Evolutionary conservation across 1,140 invertebrate species (phyloP), one percentile per base, ranked within the genome.

Genomic region (Popillia japonica): DNA sequence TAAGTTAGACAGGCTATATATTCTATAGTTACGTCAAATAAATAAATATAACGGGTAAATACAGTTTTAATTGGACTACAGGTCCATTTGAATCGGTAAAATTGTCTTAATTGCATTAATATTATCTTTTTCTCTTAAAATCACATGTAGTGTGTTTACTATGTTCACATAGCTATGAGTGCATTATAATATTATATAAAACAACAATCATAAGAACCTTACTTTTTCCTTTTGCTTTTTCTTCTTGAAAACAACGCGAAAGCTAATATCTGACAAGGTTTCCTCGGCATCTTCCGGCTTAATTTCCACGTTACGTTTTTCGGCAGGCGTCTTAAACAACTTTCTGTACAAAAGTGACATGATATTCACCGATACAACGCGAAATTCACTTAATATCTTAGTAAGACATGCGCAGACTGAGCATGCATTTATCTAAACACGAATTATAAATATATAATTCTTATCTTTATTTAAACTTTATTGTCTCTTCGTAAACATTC

Each of bases 201-300:
- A 14, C 8, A 48, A 11, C 44, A 11, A 48, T n/a, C n/a, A 55
- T 17, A 20, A 0, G n/a, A 3, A 55, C 6, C 61, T 68, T 68
- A 68, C 61, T 68, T 68, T 68, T 10, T 68, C 27, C 27, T 68
- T 68, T 68, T 68, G 9, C 11, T 34, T 68, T 68, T 27, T 68
- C 61, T 68, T 68, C 61, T 68, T 23, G 61, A 68, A 68, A 20
- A 27, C 61, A 68, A 68, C 2, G 3, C 61, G 61, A 4, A 68
- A 68, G 27, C 61, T 68, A 68, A 27, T 27, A 68, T 68, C 22
- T 22, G 61, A 68, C 61, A 6, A 27, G 7, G 20, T 68, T 34
- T 68, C 61, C 10, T 68, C 61, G 14, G 61, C 6, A 10, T 68
- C 61, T 27, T 68, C 61, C 23, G 27, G 20, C 27, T 68, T 68